These are phyloP conservation scores for Phorcus lineatus DNA, from an alignment of 2,888 invertebrate genomes.

Conservation along the genomic window DNA sequence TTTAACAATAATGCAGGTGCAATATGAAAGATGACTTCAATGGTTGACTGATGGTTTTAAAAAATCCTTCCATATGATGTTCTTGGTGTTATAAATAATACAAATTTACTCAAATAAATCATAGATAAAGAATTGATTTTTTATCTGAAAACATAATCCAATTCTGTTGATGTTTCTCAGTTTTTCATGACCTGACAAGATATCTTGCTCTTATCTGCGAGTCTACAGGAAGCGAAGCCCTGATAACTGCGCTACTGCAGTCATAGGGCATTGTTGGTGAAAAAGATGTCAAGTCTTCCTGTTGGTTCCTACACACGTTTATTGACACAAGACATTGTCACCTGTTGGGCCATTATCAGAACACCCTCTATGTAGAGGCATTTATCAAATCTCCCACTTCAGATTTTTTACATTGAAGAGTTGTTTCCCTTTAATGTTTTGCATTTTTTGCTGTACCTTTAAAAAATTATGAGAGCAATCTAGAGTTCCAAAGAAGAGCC, in stretches of 20 bases:
- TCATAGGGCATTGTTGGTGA: not conserved
- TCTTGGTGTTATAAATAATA: too few relatives aligned
- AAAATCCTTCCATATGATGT: too few relatives aligned
- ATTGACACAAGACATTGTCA: constrained; percentile 2
- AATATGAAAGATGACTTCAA: too few relatives aligned
- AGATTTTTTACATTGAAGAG: not conserved
- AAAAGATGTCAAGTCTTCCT: not conserved
- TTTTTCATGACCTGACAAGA: not conserved
- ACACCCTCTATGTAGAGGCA: not conserved
- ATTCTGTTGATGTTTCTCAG: not conserved
- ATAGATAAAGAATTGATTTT: too few relatives aligned
- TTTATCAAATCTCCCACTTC: not conserved
- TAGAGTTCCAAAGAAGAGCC: too few relatives aligned
- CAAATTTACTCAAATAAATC: too few relatives aligned
- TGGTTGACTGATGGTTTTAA: too few relatives aligned
- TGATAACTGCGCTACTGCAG: not conserved
- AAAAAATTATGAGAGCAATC: too few relatives aligned
- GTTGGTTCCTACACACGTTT: not conserved
- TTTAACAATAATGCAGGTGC: too few relatives aligned
- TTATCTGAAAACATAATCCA: not conserved
- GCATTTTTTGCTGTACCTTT: not conserved
- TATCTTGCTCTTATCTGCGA: not conserved
- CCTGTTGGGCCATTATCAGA: not conserved
- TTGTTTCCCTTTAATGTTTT: not conserved
- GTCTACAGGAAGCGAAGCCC: not conserved